These are phyloP conservation scores for Coleophora flavipennella DNA, from an alignment of 2,888 invertebrate species.

Conservation along the genomic window DNA sequence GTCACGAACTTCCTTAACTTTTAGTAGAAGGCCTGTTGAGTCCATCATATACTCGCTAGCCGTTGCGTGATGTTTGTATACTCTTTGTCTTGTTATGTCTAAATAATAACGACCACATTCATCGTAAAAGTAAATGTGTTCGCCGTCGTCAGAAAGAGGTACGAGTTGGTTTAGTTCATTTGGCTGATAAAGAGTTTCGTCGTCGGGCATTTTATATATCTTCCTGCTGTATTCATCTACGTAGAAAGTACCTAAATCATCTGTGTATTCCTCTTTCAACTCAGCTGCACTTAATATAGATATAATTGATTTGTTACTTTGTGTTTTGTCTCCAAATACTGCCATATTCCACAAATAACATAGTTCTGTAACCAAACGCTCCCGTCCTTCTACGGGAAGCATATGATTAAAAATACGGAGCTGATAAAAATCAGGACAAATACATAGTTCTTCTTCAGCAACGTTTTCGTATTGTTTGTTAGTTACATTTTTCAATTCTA, in stretches of 20 bases:
- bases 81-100: constrained; percentile 43
- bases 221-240: constrained; percentile 54
- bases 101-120: constrained; percentile 59
- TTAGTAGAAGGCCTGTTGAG: constrained; percentile 45
- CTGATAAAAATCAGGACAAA: constrained; percentile 51
- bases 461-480: constrained; percentile 22
- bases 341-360: constrained; percentile 55
- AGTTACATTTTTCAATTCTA: constrained; percentile 35
- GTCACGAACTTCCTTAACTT: constrained; percentile 49
- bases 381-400: constrained; percentile 42
- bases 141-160: constrained; percentile 43
- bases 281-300: constrained; percentile 55
- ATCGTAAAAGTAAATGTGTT: constrained; percentile 54
- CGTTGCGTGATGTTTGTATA: constrained; percentile 51
- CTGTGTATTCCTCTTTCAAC: constrained; percentile 49
- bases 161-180: constrained; percentile 53
- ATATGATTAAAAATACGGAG: constrained; percentile 55
- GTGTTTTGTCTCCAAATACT: constrained; percentile 42
- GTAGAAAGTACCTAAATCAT: constrained; percentile 50
- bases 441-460: constrained; percentile 34
- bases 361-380: constrained; percentile 50
- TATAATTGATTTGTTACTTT: constrained; percentile 41
- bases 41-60: constrained; percentile 63
- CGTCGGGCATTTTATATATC: constrained; percentile 47
- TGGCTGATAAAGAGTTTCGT: constrained; percentile 42